These are phyloP conservation scores for Xerus rutilus DNA, from an alignment of 2,797 vertebrate species.

Conservation along the genomic window DNA sequence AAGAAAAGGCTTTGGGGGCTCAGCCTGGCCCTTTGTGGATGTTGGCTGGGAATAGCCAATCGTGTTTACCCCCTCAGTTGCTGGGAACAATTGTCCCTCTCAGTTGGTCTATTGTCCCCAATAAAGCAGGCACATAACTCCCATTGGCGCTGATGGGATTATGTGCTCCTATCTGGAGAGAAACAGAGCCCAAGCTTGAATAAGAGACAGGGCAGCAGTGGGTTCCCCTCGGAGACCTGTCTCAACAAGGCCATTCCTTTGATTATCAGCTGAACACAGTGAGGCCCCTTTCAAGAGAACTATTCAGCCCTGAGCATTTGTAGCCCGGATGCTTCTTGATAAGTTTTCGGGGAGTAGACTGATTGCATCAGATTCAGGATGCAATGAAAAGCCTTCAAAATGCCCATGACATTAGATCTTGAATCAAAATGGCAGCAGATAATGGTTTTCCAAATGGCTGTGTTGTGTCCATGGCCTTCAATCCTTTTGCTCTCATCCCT, in stretches of 20 bases:
- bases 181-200: constrained; percentile 57
- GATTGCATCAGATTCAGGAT: constrained; percentile 63
- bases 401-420: constrained; percentile 57
- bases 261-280: constrained; percentile 82
- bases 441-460: constrained; percentile 47
- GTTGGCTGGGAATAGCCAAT: constrained; percentile 73
- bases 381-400: constrained; percentile 65
- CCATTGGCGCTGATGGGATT: constrained; percentile 67
- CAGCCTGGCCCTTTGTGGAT: constrained; percentile 9
- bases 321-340: constrained; percentile 75
- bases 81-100: constrained; percentile 77
- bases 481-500: neutral
- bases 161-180: constrained; percentile 58
- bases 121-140: constrained; percentile 41
- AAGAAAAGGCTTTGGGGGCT: constrained; percentile 60
- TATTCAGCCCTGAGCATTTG: constrained; percentile 73
- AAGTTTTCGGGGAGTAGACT: constrained; percentile 70
- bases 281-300: constrained; percentile 77
- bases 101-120: constrained; percentile 72
- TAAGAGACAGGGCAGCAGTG: neutral
- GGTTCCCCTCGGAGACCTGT: constrained; percentile 1
- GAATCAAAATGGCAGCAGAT: constrained; percentile 74
- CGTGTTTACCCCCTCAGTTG: constrained; percentile 75
- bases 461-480: neutral
- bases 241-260: constrained; percentile 54